Base-by-base conservation (phyloP, 2,888 invertebrate genomes). In the Acanthosepion esculentum region DNA sequence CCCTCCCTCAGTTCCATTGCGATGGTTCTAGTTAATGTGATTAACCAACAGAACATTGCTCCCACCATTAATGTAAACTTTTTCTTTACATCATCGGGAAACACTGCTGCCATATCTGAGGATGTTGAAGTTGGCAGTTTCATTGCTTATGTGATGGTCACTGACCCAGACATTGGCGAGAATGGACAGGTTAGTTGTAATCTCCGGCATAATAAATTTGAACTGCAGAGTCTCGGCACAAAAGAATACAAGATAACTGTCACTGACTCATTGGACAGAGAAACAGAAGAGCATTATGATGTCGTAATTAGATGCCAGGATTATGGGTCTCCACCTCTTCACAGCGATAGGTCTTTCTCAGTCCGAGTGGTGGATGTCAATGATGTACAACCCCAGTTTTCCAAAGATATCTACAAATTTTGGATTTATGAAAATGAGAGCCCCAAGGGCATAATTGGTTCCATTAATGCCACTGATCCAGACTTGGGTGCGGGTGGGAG, bases 41-140 rank as follows among this genome's bases (percentile, higher is more conserved):
- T 78, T 15, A 78, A 78, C 78, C 78, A 78, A n/a, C 78, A 78
- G 78, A 78, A 78, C n/a, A 78, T 78, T 78, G 78, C 78, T 78
- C 78, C 78, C 78, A 78, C 78, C 78, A 78, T 78, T 18, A 78
- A 78, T 15, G 78, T 78, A n/a, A 78, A 78, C n/a, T 78, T 78
- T 78, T 78, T 78, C 78, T 15, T 78, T 78, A n/a, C n/a, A 15
- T n/a, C 78, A 4, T 78, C 78, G 78, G 78, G 78, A 78, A 78
- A 78, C 78, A 78, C 78, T 78, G 78, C 78, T 78, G n/a, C 78
- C n/a, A 78, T 78, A 78, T 78, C 78, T 78, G 78, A 78, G 78
- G 78, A 78, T 18, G 78, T 78, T 15, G 78, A 78, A n/a, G 78
- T 78, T 15, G 78, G 78, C n/a, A 78, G 78, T 78, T 78, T 78